These are phyloP conservation scores for Cyclophora albipunctata DNA, from an alignment of 2,888 invertebrate genomes.

Conservation along the genomic window DNA sequence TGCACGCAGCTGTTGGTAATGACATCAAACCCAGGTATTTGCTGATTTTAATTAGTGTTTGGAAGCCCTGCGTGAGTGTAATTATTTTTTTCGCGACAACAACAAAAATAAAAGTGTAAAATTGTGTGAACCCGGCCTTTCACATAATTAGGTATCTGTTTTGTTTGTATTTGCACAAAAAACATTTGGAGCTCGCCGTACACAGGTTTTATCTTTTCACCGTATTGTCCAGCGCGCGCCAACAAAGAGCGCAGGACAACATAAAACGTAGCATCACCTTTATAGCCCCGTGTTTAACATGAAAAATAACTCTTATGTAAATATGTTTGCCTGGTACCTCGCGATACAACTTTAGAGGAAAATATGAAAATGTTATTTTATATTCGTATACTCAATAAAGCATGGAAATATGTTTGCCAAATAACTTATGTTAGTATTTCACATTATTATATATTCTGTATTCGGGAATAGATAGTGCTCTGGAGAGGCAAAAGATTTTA, in stretches of 20 bases:
- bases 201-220: constrained; percentile 25
- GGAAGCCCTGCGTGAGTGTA: too few relatives aligned
- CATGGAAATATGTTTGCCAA: too few relatives aligned
- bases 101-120: constrained; percentile 5
- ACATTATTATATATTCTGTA: too few relatives aligned
- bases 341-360: constrained; percentile 2
- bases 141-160: constrained; percentile 5
- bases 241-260: constrained; percentile 11
- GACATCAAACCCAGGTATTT: too few relatives aligned
- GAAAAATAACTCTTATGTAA: constrained; percentile 26
- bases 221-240: constrained; percentile 22
- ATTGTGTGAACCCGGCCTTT: constrained; percentile 2
- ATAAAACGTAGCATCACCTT: constrained; percentile 19
- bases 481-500: too few relatives aligned
- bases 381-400: too few relatives aligned
- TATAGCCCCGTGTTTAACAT: constrained; percentile 25
- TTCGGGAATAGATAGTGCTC: too few relatives aligned
- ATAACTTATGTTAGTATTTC: too few relatives aligned
- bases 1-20: too few relatives aligned
- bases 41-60: too few relatives aligned
- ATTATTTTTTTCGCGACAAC: too few relatives aligned
- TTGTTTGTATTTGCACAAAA: constrained; percentile 17
- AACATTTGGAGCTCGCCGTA: constrained; percentile 17
- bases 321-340: constrained; percentile 23
- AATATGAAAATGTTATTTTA: constrained; percentile 4